phyloP scores from a whole-genome alignment of 2,888 invertebrate species.

The Drosophila kambysellisi region DNA sequence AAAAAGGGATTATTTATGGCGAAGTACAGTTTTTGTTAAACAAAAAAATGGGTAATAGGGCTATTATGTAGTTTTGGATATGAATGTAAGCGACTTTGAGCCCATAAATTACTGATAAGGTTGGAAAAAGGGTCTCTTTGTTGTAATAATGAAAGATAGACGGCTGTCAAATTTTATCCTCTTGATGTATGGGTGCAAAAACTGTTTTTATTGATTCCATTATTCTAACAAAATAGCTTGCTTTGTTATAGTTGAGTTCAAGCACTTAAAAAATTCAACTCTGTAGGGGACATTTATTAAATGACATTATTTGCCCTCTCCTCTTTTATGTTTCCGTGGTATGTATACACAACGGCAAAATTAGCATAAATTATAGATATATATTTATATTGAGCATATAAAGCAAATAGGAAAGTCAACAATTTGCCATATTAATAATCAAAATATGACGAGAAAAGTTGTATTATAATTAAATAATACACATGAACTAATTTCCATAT shows the following conservation, averaged over 20 bases:
- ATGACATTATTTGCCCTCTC: not conserved
- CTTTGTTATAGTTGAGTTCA: not conserved
- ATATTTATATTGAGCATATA: not conserved
- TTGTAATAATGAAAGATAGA: not conserved
- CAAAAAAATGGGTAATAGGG: not conserved
- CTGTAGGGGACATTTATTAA: not conserved
- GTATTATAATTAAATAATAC: conserved; percentile 26
- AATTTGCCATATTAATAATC: conserved; percentile 34
- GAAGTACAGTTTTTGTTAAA: not conserved
- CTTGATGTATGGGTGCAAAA: not conserved
- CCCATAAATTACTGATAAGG: not conserved
- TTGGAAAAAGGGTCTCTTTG: not conserved
- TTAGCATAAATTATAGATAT: not conserved
- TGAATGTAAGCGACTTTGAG: not conserved
- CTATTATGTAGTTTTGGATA: not conserved
- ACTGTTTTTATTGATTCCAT: not conserved
- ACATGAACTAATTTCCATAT: conserved; percentile 59
- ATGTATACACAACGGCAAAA: not conserved
- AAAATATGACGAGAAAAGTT: conserved; percentile 7
- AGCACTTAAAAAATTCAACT: not conserved
- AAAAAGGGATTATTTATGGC: not conserved
- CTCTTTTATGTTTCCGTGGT: not conserved
- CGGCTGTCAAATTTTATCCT: not conserved
- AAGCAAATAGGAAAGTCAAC: not conserved
- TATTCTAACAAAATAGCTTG: not conserved